Evolutionary conservation across 2,888 invertebrate genomes (phyloP), one percentile per base, ranked within the genome.

Genomic region (Periphyllus acericola): DNA sequence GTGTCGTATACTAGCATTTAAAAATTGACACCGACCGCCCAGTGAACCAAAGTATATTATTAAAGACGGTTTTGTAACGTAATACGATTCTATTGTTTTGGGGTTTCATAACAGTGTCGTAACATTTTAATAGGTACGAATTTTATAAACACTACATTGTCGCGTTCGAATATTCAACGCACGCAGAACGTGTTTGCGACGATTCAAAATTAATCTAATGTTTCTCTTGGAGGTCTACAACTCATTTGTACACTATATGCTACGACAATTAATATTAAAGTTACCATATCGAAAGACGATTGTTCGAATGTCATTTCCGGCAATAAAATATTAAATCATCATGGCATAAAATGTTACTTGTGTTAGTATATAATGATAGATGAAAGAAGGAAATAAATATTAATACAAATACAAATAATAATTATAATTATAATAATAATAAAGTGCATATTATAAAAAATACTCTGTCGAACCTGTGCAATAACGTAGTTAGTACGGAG

Each of bases 401-500:
- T 19, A 21, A 52, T 46, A 52, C 76, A 21, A 82, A 32, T 36
- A 40, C 6, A 55, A 60, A 25, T 60, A 60, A 55, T 71, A 81
- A 36, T 40, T 25, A 74, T 52, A 32, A 80, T 55, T 52, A 75
- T 71, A 71, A 85, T 32, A 55, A 75, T 71, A 88, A 75, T 86
- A 76, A 80, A 52, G 78, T 85, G 68, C 78, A 85, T 46, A 46
- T 75, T 76, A 88, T 46, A 76, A 83, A 86, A 82, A 83, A 75
- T 82, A 60, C 68, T 86, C 14, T 52, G 29, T 87, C 87, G 81
- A 87, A 87, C 87, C 87, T 87, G 87, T 87, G 87, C 87, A 80
- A 29, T 78, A 71, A 81, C 68, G 80, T 46, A 89, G 89, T 82
- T 81, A 83, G 89, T 83, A 88, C 40, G 83, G 82, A 88, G 86